Evolutionary conservation across 1,140 invertebrate species (phyloP), one percentile per base, ranked within the genome.

Genomic region (Geopemphigus sp.): DNA sequence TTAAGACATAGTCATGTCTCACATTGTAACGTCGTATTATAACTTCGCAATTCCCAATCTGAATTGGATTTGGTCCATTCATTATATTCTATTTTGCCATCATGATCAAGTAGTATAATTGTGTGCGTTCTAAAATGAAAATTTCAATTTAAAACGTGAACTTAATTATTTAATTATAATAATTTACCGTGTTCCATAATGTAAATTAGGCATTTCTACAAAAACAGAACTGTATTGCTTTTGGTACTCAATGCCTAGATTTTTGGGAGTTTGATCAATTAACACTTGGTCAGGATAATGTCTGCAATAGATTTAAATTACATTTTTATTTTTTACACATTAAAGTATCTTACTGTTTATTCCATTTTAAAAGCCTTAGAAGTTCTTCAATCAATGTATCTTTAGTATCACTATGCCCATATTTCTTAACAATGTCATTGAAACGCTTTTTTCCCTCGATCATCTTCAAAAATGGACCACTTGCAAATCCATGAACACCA

Each of bases 11-110:
- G n/a, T 8, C 8, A 39, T 39, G 32, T 39, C 22, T 63, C 24
- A 61, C 24, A 63, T 63, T 78, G 47, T 24, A 78, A 6, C 29
- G 17, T 24, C 0, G 39, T 63, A 0, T 17, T 63, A 26, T 26
- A 78, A 63, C 74, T 50, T 50, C 26, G 74, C 14, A 50, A 39
- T n/a, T 78, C 14, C 74, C 74, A 78, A 61, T 63, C 26, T 29
- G 14, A 57, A 47, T 61, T 47, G 12, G 22, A 45, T 17, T 24
- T 63, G 11, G 74, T 63, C 74, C 74, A 78, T 50, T 78, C 74
- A 6, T 78, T 78, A 47, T 63, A 78, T 50, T 78, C 74, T 63
- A 78, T n/a, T 61, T 78, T 26, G n/a, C 74, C 74, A 78, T 78
- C 39, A 1, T 63, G 45, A 8, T 78, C 57, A 19, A 78, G 19